A percentile compares a stretch with the other conserved stretches of the same genome.
phyloP scores from a whole-genome alignment of 2,888 invertebrate species.

The Erpobdella octoculata region DNA sequence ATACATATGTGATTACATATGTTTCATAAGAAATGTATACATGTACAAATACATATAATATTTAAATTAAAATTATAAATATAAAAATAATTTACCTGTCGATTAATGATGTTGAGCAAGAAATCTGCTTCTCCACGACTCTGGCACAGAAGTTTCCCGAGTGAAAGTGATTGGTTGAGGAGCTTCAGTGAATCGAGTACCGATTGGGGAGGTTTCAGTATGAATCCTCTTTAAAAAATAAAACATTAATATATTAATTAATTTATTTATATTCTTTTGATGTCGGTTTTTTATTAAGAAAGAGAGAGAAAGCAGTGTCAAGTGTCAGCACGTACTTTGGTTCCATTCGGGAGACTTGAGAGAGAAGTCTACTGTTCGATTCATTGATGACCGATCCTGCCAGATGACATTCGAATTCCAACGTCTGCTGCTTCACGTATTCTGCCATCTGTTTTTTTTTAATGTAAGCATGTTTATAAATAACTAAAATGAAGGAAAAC shows the following conservation, averaged over 20 bases:
- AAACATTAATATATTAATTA: too few relatives aligned
- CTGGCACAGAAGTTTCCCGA: slow-evolving; percentile 80
- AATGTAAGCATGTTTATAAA: not conserved
- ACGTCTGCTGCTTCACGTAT: slow-evolving; percentile 68
- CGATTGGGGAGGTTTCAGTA: slow-evolving; percentile 27
- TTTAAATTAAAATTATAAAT: too few relatives aligned
- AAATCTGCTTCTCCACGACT: slow-evolving; percentile 78
- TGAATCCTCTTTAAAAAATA: slow-evolving; percentile 29
- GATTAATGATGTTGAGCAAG: slow-evolving; percentile 79
- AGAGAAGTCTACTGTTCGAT: slow-evolving; percentile 73
- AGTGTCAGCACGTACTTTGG: slow-evolving; percentile 54
- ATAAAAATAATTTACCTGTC: too few relatives aligned
- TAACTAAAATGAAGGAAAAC: not conserved
- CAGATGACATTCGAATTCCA: slow-evolving; percentile 82
- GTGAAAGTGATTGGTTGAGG: slow-evolving; percentile 68
- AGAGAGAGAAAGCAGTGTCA: not conserved
- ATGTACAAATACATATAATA: not conserved
- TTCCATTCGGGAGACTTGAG: slow-evolving; percentile 76
- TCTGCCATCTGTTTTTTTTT: slow-evolving; percentile 58
- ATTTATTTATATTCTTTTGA: too few relatives aligned
- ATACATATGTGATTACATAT: not conserved
- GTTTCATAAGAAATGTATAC: not conserved
- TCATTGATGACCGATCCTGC: slow-evolving; percentile 80
- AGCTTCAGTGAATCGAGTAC: slow-evolving; percentile 68
- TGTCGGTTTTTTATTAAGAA: not conserved